phyloP scores from a whole-genome alignment of 1,140 invertebrate genomes.

The Drosophila biarmipes region DNA sequence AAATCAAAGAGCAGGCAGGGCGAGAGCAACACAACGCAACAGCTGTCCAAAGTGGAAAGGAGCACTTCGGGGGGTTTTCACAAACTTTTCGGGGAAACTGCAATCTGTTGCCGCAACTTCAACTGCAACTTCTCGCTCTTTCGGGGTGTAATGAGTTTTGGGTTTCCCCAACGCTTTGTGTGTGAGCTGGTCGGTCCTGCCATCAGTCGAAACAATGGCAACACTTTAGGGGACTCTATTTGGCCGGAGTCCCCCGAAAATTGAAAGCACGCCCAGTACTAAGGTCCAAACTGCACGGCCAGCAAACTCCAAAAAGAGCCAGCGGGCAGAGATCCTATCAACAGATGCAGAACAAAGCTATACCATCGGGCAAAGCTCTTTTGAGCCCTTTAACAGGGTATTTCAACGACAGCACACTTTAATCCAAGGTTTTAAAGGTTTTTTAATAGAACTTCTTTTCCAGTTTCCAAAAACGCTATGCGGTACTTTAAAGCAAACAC shows the following conservation, averaged over 20 bases:
- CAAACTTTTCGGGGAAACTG: slow-evolving; percentile 58
- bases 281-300: not conserved
- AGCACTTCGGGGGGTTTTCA: slow-evolving; percentile 10
- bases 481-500: too few relatives aligned
- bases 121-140: slow-evolving; percentile 24
- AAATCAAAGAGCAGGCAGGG: slow-evolving; percentile 28
- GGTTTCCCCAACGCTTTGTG: slow-evolving; percentile 21
- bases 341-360: not conserved
- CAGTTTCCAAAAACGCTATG: too few relatives aligned
- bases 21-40: slow-evolving; percentile 21
- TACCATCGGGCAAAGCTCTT: not conserved
- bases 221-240: slow-evolving; percentile 8
- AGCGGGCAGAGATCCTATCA: not conserved
- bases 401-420: not conserved
- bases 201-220: slow-evolving; percentile 16
- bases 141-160: slow-evolving; percentile 57
- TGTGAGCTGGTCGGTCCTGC: slow-evolving; percentile 7
- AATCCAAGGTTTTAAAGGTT: not conserved
- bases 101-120: slow-evolving; percentile 67
- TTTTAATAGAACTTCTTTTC: too few relatives aligned
- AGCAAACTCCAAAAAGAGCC: not conserved
- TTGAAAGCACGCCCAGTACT: not conserved
- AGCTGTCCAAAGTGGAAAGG: slow-evolving; percentile 57
- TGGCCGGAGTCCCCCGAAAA: slow-evolving; percentile 3
- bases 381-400: not conserved